Percentiles rank a stretch among this genome's conserved stretches.
Conservation (phyloP, 2,113 vertebrate genomes). For the Lanius ludovicianus region DNA sequence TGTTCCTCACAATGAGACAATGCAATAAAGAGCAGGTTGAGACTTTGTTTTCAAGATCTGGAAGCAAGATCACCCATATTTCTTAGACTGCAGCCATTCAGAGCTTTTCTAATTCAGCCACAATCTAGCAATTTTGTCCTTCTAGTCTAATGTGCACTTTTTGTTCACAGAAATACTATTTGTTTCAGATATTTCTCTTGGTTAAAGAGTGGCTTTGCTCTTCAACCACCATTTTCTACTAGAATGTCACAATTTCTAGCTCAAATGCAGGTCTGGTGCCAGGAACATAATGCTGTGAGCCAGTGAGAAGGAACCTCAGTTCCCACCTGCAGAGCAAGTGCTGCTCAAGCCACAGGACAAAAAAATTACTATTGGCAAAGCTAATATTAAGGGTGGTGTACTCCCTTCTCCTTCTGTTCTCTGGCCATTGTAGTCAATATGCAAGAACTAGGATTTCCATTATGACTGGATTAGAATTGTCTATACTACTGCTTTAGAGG, state of each 20-base stretch:
- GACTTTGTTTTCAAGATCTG: neutral
- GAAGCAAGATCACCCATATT: neutral
- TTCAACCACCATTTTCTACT: neutral
- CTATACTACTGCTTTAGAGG: neutral
- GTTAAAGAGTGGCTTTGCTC: neutral
- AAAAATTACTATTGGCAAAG: neutral
- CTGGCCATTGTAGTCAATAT: neutral
- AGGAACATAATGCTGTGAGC: neutral
- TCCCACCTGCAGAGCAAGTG: neutral
- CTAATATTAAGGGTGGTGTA: neutral
- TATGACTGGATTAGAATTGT: neutral
- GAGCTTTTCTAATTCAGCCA: neutral
- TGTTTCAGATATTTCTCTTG: neutral
- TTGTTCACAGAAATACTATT: neutral
- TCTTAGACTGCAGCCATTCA: neutral
- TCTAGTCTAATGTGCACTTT: neutral
- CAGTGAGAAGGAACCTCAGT: neutral
- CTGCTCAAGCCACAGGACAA: neutral
- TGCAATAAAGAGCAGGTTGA: neutral
- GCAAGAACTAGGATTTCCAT: neutral
- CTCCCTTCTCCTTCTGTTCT: neutral
- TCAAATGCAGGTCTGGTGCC: neutral
- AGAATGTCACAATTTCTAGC: neutral
- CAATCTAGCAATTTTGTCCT: neutral
- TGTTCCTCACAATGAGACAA: neutral